phyloP scores from a whole-genome alignment of 2,797 vertebrate genomes.

The Anolis apletophallus region DNA sequence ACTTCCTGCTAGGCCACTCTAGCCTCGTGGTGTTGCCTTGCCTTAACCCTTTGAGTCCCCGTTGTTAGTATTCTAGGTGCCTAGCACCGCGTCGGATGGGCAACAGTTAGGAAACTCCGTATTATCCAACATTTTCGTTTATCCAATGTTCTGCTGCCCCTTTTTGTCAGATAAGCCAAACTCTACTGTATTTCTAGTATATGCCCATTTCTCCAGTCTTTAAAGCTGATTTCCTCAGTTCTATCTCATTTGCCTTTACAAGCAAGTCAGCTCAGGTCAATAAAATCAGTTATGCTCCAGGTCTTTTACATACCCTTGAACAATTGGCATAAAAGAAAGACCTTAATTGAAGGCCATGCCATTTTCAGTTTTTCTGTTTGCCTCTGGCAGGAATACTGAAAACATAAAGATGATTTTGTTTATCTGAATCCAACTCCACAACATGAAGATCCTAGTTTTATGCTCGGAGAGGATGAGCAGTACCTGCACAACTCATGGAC shows the following conservation, averaged over 20 bases:
- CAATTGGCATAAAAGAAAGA: conserved; percentile 46
- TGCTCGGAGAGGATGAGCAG: background rate
- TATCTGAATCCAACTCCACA: conserved; percentile 36
- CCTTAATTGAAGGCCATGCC: conserved; percentile 26
- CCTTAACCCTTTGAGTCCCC: too few relatives aligned
- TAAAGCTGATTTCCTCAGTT: conserved; percentile 30
- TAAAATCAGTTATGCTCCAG: conserved; percentile 21
- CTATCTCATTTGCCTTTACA: conserved; percentile 5
- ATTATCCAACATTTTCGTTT: too few relatives aligned
- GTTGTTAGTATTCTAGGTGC: too few relatives aligned
- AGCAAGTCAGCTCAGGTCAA: conserved; percentile 10
- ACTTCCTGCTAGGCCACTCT: too few relatives aligned
- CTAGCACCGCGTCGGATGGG: too few relatives aligned
- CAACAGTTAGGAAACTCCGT: too few relatives aligned
- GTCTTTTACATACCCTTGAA: conserved; percentile 28
- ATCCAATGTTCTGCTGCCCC: too few relatives aligned
- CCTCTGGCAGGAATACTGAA: conserved; percentile 32
- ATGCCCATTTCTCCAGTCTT: conserved; percentile 24
- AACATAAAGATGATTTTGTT: conserved; percentile 7
- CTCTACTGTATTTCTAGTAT: background rate
- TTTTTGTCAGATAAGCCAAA: too few relatives aligned
- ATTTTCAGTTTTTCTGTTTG: conserved; percentile 13
- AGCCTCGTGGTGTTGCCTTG: too few relatives aligned
- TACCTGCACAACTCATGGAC: background rate
- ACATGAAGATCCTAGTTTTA: background rate